Evolutionary conservation across 1,140 invertebrate species (phyloP), one percentile per base, ranked within the genome.

Genomic region (Procambarus virginalis): DNA sequence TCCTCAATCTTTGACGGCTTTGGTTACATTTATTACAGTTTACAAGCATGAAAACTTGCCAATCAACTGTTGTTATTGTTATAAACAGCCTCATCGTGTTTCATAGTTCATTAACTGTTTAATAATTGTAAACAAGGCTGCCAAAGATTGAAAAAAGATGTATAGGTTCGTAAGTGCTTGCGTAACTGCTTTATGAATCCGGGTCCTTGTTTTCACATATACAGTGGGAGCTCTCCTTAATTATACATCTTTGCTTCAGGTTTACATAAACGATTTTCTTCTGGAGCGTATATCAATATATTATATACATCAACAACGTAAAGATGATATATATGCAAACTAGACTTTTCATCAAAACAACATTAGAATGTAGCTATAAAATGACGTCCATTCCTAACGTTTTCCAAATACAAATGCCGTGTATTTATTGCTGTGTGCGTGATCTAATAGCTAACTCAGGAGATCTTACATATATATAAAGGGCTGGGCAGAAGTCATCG

Each of bases 341-440:
- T 89, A 89, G 88, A 89, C 88, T 89, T 89, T 89, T 89, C 88
- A 89, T 89, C 81, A 89, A 89, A 89, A 89, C 88, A 89, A 89
- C 88, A 89, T 89, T 89, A 89, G 80, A 89, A 77, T 89, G 88
- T 84, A 81, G 80, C 88, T 89, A 89, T 89, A 89, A 89, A 89
- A 89, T 84, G 81, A 89, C 88, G 84, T 89, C 80, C 81, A 89
- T 68, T 83, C 88, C 82, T 89, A 89, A 89, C 73, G 68, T 76
- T 60, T 84, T 89, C 75, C 88, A 89, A 77, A 83, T 87, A 87
- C 80, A 84, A 89, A 89, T 83, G 80, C 88, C 70, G 82, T 89
- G 88, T 89, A 84, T 89, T 89, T 89, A 89, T 89, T 89, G 88
- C 88, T 89, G 88, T 89, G 88, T 89, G 88, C 81, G 73, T 84